Percentiles rank a stretch among this genome's conserved stretches.
Evolutionary conservation across 1,140 invertebrate species (phyloP).

Genomic region (Venturia canescens): DNA sequence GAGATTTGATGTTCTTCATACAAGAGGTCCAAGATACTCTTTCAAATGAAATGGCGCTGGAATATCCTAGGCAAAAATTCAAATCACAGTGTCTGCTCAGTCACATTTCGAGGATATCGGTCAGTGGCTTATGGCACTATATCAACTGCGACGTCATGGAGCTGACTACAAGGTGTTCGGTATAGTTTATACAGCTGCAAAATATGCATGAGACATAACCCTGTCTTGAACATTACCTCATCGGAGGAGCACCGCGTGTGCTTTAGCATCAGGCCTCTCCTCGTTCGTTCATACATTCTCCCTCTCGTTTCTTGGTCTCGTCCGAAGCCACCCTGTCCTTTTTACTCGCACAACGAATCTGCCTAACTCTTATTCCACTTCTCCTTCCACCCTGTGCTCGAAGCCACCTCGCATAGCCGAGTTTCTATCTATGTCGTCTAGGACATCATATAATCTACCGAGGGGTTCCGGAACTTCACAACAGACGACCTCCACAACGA

Average conservation of each 20-base stretch:
- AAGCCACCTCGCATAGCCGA: neutral
- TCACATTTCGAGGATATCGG: too few species aligned
- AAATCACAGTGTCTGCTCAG: too few species aligned
- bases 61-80: too few species aligned
- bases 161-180: neutral
- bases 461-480: slow-evolving; percentile 66
- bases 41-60: too few species aligned
- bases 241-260: neutral
- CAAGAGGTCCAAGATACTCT: too few species aligned
- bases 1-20: too few species aligned
- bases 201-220: slow-evolving; percentile 54
- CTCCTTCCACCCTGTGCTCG: too few species aligned
- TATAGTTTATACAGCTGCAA: slow-evolving; percentile 38
- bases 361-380: too few species aligned
- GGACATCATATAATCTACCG: slow-evolving; percentile 48
- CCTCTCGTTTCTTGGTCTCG: slow-evolving; percentile 30
- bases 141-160: too few species aligned
- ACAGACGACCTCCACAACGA: slow-evolving; percentile 52
- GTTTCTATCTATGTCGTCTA: neutral
- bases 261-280: neutral
- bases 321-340: too few species aligned
- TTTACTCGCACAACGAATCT: too few species aligned
- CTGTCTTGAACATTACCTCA: slow-evolving; percentile 40
- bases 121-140: too few species aligned
- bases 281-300: neutral